Evolutionary conservation across 2,888 invertebrate genomes (phyloP), one percentile per base, ranked within the genome.

Genomic region (Lamproptera curius): DNA sequence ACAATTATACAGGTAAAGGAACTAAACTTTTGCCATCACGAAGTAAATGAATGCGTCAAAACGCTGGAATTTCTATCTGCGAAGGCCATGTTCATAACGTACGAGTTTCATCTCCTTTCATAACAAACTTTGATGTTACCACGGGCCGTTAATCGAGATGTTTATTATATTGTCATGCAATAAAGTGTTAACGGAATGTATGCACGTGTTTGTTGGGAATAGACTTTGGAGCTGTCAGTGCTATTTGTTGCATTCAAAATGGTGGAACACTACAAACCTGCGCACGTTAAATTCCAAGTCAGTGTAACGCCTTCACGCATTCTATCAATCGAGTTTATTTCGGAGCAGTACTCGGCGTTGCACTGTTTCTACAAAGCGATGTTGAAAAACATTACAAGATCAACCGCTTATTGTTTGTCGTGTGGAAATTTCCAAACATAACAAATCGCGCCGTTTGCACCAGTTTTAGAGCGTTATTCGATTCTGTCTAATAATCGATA

Each of bases 381-480:
- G 70, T 71, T 70, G 67, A 70, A 70, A 69, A 71, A 71, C 63
- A 63, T 51, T 37, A 48, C 44, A 53, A 58, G 59, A 63, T 58
- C 58, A 56, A 56, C 65, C 58, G 56, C 61, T 64, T 61, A 70
- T 73, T 78, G 76, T 76, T 80, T 81, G 76, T 73, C 65, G 68
- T 61, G 60, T 58, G 71, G 74, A 73, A 72, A 78, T 77, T 79
- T 78, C 73, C 75, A 82, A 81, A 80, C 79, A 80, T 73, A 63
- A 63, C 65, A 63, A 43, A 47, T 44, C 48, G 39, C 15, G 13
- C 37, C 46, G 56, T 53, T 43, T 44, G 44, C 43, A 46, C 23
- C 48, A 26, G 26, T 37, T 31, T 43, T 23, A 48, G 37, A 44
- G 31, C 31, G 13, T 43, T 31, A 31, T 31, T 31, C n/a, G n/a